Evolutionary conservation across 2,888 invertebrate species (phyloP).

Genomic region (Chloromyia formosa): DNA sequence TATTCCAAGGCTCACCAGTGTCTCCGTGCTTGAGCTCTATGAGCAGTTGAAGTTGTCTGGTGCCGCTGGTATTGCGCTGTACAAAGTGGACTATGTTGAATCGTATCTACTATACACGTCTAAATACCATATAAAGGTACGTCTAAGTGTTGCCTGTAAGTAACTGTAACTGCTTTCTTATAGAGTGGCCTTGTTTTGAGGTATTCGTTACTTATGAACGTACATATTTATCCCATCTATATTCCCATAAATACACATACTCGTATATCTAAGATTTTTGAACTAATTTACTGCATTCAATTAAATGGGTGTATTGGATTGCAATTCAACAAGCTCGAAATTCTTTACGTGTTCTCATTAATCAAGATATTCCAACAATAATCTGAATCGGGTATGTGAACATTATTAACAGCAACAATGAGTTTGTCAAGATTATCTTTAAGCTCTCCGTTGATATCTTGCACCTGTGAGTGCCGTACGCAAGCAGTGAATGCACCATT

Average conservation of each 20-base stretch:
- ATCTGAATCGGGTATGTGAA: slow-evolving; percentile 9
- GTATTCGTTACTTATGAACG: not conserved
- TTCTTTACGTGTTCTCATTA: slow-evolving; percentile 27
- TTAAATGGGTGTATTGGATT: slow-evolving; percentile 27
- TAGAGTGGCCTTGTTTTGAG: slow-evolving; percentile 26
- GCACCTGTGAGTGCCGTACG: slow-evolving; percentile 18
- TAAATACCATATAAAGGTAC: slow-evolving; percentile 25
- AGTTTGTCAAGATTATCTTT: slow-evolving; percentile 21
- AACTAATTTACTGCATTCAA: slow-evolving; percentile 34
- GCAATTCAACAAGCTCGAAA: slow-evolving; percentile 16
- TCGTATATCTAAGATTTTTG: slow-evolving; percentile 6
- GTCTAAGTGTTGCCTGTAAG: slow-evolving; percentile 21
- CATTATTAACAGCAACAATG: slow-evolving; percentile 18
- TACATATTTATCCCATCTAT: too few relatives aligned
- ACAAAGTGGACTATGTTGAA: slow-evolving; percentile 27
- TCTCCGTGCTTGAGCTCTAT: slow-evolving; percentile 12
- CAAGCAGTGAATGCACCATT: not conserved
- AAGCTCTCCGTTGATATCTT: slow-evolving; percentile 23
- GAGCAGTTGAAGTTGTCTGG: slow-evolving; percentile 1
- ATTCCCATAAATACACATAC: not conserved
- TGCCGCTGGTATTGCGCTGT: not conserved
- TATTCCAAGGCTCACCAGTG: slow-evolving; percentile 32
- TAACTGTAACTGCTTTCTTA: slow-evolving; percentile 26
- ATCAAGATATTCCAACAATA: slow-evolving; percentile 14
- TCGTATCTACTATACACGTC: slow-evolving; percentile 19